Evolutionary conservation across 2,113 vertebrate genomes (phyloP).

Genomic region (Caretta caretta): DNA sequence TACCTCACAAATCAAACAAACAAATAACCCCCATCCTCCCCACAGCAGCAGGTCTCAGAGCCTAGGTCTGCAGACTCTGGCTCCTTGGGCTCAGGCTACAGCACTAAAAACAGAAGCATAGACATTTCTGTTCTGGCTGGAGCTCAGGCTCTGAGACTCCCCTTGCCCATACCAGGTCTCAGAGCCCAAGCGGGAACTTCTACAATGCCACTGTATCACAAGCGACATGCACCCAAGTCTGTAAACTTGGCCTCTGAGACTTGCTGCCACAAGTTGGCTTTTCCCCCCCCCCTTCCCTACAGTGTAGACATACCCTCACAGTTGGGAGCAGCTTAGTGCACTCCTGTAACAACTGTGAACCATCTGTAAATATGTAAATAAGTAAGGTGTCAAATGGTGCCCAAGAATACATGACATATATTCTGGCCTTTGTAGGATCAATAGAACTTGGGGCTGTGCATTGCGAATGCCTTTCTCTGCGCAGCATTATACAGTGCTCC

Average conservation of each 20-base stretch:
- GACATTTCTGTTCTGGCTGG: background rate
- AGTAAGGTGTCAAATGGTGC: background rate
- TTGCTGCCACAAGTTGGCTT: background rate
- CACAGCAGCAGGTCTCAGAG: too few relatives aligned
- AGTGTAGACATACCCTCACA: background rate
- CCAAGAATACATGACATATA: background rate
- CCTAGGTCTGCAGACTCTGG: background rate
- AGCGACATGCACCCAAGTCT: background rate
- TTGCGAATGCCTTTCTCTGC: background rate
- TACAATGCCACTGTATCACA: background rate
- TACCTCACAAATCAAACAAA: background rate
- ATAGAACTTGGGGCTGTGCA: background rate
- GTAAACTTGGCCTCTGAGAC: background rate
- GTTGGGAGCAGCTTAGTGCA: background rate
- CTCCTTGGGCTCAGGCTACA: background rate
- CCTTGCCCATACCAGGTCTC: background rate
- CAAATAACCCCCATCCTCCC: too few relatives aligned
- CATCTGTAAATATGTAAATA: background rate
- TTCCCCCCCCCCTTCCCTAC: too few relatives aligned
- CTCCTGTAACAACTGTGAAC: background rate
- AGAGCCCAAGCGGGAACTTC: background rate
- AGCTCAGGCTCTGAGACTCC: too few relatives aligned
- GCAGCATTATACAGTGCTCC: background rate
- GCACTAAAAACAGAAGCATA: background rate
- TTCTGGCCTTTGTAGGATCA: background rate